Evolutionary conservation across 2,888 invertebrate genomes (phyloP).

Genomic region (Macrosoma leucophasiata): DNA sequence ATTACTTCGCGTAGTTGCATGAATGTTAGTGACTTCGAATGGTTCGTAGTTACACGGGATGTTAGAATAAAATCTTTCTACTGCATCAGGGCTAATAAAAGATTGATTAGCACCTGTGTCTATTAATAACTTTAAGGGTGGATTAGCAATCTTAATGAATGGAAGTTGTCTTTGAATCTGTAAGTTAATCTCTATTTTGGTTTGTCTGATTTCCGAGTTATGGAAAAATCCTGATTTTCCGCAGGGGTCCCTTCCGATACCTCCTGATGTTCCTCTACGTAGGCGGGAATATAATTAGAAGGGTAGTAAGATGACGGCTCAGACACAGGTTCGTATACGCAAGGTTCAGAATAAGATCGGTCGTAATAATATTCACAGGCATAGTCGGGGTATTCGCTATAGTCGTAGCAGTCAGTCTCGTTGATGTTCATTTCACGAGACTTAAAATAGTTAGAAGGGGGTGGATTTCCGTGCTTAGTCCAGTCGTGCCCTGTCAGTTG

Average conservation of each 20-base stretch:
- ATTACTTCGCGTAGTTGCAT: slow-evolving; percentile 23
- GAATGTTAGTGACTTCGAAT: slow-evolving; percentile 28
- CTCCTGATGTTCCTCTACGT: neutral
- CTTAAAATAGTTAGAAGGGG: slow-evolving; percentile 24
- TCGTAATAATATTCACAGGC: slow-evolving; percentile 13
- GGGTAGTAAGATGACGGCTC: neutral
- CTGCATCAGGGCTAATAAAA: slow-evolving; percentile 10
- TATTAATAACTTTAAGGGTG: slow-evolving; percentile 18
- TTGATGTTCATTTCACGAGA: slow-evolving; percentile 23
- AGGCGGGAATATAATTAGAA: neutral
- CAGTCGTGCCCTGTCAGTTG: slow-evolving; percentile 16
- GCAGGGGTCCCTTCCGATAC: neutral
- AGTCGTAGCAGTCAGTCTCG: slow-evolving; percentile 14
- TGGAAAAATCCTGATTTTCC: slow-evolving; percentile 6
- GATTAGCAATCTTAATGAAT: slow-evolving; percentile 14
- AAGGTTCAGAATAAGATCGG: neutral
- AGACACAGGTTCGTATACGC: neutral
- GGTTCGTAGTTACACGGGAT: slow-evolving; percentile 21
- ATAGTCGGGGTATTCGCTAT: slow-evolving; percentile 15
- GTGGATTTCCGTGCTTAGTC: slow-evolving; percentile 20
- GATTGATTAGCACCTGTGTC: slow-evolving; percentile 13
- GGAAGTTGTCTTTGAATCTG: slow-evolving; percentile 19
- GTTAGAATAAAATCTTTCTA: slow-evolving; percentile 13
- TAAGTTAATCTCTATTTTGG: slow-evolving; percentile 19
- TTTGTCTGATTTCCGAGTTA: neutral